phyloP scores from a whole-genome alignment of 1,140 invertebrate species.

The Anadara kagoshimensis region DNA sequence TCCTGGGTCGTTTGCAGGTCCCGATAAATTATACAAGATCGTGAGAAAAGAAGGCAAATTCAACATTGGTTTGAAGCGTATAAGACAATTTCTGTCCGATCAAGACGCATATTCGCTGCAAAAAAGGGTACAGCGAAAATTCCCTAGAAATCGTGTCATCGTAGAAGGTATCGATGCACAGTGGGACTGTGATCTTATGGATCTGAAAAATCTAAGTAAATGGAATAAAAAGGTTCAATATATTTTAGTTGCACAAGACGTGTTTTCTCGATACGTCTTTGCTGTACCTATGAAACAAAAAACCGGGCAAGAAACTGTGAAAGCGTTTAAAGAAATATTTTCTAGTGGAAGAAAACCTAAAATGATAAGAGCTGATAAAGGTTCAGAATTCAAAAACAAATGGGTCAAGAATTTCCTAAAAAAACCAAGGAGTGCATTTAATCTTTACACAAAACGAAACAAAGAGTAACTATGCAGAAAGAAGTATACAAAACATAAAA shows the following conservation, averaged over 20 bases:
- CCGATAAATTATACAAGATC: constrained; percentile 18
- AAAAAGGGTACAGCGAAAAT: constrained; percentile 15
- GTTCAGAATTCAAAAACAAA: constrained; percentile 2
- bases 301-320: too few species aligned
- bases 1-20: constrained; percentile 19
- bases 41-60: constrained; percentile 24
- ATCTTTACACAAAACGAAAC: constrained; percentile 19
- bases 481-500: constrained; percentile 14
- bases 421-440: constrained; percentile 9
- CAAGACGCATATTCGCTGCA: constrained; percentile 17
- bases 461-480: constrained; percentile 11
- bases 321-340: too few species aligned
- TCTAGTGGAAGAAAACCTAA: too few species aligned
- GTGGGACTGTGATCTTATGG: constrained; percentile 26
- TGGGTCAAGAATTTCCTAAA: not conserved
- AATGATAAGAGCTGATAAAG: too few species aligned
- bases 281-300: too few species aligned
- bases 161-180: constrained; percentile 23
- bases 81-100: constrained; percentile 25
- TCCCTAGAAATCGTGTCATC: constrained; percentile 9
- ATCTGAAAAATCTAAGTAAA: too few species aligned
- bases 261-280: too few species aligned
- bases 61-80: constrained; percentile 13
- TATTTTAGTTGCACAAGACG: too few species aligned
- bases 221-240: too few species aligned